A percentile compares a stretch with the other conserved stretches of the same genome.
Evolutionary conservation across 2,113 vertebrate species (phyloP).

Genomic region (Stigmatopora argus): DNA sequence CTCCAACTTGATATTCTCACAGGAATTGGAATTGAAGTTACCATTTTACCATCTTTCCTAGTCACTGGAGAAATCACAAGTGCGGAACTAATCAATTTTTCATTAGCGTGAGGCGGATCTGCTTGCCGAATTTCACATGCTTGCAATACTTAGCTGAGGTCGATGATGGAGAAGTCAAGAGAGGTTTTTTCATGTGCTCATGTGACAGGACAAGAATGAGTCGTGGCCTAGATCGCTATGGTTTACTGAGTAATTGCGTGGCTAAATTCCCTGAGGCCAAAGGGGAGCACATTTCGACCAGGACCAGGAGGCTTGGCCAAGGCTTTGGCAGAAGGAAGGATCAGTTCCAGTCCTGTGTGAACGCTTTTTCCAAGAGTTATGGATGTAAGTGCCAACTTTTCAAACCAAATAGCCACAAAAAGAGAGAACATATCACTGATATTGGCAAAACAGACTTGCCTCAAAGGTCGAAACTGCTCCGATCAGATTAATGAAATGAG

Average conservation of each 20-base stretch:
- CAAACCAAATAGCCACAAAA: constrained; percentile 9
- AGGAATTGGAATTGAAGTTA: constrained; percentile 6
- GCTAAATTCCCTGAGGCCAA: constrained; percentile 4
- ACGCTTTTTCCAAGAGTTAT: not conserved
- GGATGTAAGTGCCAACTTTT: not conserved
- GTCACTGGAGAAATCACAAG: constrained; percentile 17
- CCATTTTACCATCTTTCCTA: constrained; percentile 7
- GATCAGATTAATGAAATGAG: constrained; percentile 16
- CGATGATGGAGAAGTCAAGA: not conserved
- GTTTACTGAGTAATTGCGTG: not conserved
- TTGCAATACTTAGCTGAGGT: constrained; percentile 1
- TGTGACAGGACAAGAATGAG: constrained; percentile 1
- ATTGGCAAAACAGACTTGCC: constrained; percentile 3
- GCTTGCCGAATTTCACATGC: constrained; percentile 15
- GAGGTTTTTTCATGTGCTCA: not conserved
- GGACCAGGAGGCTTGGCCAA: not conserved
- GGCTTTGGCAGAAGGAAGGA: not conserved
- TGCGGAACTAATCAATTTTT: constrained; percentile 19
- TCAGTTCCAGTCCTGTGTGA: not conserved
- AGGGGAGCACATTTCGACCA: not conserved
- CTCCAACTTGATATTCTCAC: constrained; percentile 1
- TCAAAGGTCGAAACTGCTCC: constrained; percentile 12
- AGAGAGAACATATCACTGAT: constrained; percentile 1
- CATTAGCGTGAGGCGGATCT: constrained; percentile 3
- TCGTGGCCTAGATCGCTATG: not conserved